These are phyloP conservation scores for Liasis olivaceus DNA, from an alignment of 2,797 vertebrate genomes.

Conservation along the genomic window DNA sequence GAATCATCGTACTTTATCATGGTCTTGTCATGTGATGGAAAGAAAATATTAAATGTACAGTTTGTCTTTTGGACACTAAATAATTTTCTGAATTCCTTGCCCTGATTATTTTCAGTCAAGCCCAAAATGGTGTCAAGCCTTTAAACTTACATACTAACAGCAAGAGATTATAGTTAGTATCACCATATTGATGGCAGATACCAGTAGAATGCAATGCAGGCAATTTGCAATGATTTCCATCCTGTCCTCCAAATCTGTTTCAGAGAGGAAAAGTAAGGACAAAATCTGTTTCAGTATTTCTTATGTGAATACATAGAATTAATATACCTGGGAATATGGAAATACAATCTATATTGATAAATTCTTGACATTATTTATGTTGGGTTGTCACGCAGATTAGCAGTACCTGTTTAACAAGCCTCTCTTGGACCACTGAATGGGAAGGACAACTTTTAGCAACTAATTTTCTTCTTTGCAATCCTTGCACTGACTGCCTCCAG, in stretches of 20 bases:
- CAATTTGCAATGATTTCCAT: neutral
- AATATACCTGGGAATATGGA: neutral
- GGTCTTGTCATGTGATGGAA: constrained; percentile 52
- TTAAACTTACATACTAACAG: constrained; percentile 28
- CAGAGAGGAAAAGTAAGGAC: neutral
- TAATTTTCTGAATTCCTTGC: constrained; percentile 21
- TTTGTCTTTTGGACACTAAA: constrained; percentile 44
- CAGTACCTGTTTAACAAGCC: neutral
- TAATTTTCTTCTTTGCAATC: neutral
- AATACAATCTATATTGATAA: neutral
- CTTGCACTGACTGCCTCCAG: neutral
- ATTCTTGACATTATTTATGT: neutral
- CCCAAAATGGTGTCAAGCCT: constrained; percentile 30
- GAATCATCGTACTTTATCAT: constrained; percentile 52
- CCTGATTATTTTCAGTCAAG: neutral
- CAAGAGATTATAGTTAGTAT: neutral
- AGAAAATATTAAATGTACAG: constrained; percentile 42
- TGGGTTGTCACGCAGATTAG: neutral
- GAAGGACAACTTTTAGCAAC: neutral
- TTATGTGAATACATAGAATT: neutral
- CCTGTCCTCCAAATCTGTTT: neutral
- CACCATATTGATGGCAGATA: neutral
- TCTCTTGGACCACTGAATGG: neutral
- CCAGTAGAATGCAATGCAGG: neutral
- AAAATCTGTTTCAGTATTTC: neutral